A percentile compares a stretch with the other conserved stretches of the same genome.
phyloP scores from a whole-genome alignment of 2,888 invertebrate species.

The Horisme vitalbata region DNA sequence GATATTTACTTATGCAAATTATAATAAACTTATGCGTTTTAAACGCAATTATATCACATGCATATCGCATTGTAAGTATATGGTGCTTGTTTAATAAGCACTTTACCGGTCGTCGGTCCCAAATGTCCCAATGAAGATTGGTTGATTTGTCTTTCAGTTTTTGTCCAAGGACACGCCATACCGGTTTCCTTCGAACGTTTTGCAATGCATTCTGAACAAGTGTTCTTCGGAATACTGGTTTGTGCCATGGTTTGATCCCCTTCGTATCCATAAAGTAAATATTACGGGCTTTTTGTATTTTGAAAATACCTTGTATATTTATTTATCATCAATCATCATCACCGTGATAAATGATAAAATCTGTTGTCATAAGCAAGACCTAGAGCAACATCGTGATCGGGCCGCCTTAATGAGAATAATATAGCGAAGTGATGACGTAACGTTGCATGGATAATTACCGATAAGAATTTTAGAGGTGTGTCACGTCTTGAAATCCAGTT shows the following conservation, averaged over 20 bases:
- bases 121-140: conserved; percentile 4
- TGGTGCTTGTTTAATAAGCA: conserved; percentile 3
- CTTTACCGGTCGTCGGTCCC: background rate
- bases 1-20: background rate
- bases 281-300: too few relatives aligned
- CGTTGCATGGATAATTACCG: conserved; percentile 35
- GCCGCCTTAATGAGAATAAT: conserved; percentile 22
- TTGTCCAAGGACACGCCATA: conserved; percentile 16
- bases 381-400: conserved; percentile 31
- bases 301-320: background rate
- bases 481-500: conserved; percentile 22
- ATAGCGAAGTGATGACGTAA: conserved; percentile 11
- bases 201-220: conserved; percentile 1
- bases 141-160: conserved; percentile 15
- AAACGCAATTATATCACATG: too few relatives aligned
- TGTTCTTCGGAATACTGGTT: conserved; percentile 5
- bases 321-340: conserved; percentile 17
- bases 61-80: too few relatives aligned
- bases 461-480: conserved; percentile 42
- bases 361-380: conserved; percentile 18
- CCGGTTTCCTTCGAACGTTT: conserved; percentile 21
- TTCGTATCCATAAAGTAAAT: too few relatives aligned
- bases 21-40: too few relatives aligned
- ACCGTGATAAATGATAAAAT: conserved; percentile 26
- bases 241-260: background rate